phyloP scores from a whole-genome alignment of 2,113 vertebrate genomes.

The Grus americana region DNA sequence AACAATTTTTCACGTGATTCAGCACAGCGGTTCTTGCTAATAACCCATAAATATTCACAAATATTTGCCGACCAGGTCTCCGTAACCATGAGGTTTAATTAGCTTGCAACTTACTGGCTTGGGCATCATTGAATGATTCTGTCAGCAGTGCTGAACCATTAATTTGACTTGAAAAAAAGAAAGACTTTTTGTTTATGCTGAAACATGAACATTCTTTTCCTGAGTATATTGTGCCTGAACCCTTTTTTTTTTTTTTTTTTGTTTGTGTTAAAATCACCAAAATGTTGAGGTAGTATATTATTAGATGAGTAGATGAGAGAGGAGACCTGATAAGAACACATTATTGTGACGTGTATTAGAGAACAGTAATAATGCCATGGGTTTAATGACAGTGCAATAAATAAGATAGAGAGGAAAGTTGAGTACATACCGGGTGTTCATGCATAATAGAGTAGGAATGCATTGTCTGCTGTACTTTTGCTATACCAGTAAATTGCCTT shows the following conservation, averaged over 20 bases:
- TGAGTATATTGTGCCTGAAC: neutral
- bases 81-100: neutral
- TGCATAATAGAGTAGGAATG: slow-evolving; percentile 54
- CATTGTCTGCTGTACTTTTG: slow-evolving; percentile 46
- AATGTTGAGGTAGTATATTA: neutral
- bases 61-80: neutral
- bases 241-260: neutral
- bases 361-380: slow-evolving; percentile 3
- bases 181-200: neutral
- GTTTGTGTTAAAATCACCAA: neutral
- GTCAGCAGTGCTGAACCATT: neutral
- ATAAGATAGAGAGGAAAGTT: slow-evolving; percentile 29
- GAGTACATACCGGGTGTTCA: slow-evolving; percentile 25
- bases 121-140: neutral
- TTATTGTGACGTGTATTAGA: slow-evolving; percentile 1
- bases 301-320: slow-evolving; percentile 27
- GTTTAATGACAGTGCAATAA: slow-evolving; percentile 49
- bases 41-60: slow-evolving; percentile 24
- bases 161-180: neutral
- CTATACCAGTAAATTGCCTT: slow-evolving; percentile 54
- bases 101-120: neutral
- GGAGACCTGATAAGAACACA: neutral
- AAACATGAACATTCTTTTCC: neutral
- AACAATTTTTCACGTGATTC: neutral
- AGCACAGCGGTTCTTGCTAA: neutral